phyloP scores from a whole-genome alignment of 2,797 vertebrate species.

The Chiroxiphia lanceolata region DNA sequence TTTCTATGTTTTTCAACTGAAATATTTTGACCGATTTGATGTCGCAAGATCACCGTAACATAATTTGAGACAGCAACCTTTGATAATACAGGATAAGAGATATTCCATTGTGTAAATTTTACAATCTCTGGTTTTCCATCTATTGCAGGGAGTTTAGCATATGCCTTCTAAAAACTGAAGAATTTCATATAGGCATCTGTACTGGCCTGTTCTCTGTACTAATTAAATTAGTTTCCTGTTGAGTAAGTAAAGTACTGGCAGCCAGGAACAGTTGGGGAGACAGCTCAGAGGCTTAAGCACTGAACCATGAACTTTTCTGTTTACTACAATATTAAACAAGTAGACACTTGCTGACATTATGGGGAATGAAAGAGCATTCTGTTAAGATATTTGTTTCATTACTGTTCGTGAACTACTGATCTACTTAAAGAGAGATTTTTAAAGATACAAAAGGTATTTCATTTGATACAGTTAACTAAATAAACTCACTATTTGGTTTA shows the following conservation, averaged over 20 bases:
- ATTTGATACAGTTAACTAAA: slow-evolving; percentile 39
- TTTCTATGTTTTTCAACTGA: not conserved
- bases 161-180: slow-evolving; percentile 28
- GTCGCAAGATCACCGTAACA: not conserved
- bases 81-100: slow-evolving; percentile 19
- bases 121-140: slow-evolving; percentile 8
- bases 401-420: not conserved
- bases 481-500: slow-evolving; percentile 11
- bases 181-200: slow-evolving; percentile 31
- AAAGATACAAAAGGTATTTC: slow-evolving; percentile 22
- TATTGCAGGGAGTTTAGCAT: not conserved
- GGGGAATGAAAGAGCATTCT: slow-evolving; percentile 48
- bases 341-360: slow-evolving; percentile 57
- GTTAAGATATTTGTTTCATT: slow-evolving; percentile 45
- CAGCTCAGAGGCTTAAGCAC: slow-evolving; percentile 42
- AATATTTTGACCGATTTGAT: slow-evolving; percentile 17
- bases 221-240: slow-evolving; percentile 68
- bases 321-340: slow-evolving; percentile 60
- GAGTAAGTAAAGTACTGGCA: slow-evolving; percentile 57
- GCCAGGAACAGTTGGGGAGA: slow-evolving; percentile 52
- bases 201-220: slow-evolving; percentile 44
- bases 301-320: slow-evolving; percentile 62
- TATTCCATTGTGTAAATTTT: slow-evolving; percentile 15
- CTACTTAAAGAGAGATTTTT: not conserved
- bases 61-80: not conserved